A percentile compares a stretch with the other conserved stretches of the same genome.
Conservation (phyloP, 2,113 vertebrate species). For the Bufo gargarizans region DNA sequence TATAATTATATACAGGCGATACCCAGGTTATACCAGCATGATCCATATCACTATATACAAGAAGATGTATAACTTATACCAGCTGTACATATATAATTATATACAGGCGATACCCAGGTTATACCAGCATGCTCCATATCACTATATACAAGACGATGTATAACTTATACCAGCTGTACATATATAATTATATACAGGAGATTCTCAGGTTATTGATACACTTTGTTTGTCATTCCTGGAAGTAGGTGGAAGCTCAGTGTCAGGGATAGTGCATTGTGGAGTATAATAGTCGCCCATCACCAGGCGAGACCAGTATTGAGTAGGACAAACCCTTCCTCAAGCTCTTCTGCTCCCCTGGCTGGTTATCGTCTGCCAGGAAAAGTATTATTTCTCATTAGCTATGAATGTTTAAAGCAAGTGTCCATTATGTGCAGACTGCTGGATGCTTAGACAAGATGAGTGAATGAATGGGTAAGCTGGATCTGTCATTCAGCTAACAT, state of each 20-base stretch:
- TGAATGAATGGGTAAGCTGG: constrained; percentile 39
- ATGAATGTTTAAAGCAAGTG: constrained; percentile 57
- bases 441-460: constrained; percentile 48
- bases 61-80: background rate
- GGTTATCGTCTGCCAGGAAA: constrained; percentile 56
- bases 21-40: background rate
- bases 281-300: constrained; percentile 8
- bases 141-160: background rate
- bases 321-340: constrained; percentile 6
- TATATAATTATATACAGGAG: background rate
- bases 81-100: background rate
- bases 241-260: background rate
- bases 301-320: constrained; percentile 1
- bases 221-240: constrained; percentile 17
- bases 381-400: constrained; percentile 57
- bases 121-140: background rate
- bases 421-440: constrained; percentile 51
- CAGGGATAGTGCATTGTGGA: constrained; percentile 5
- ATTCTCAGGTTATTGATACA: background rate
- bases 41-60: background rate
- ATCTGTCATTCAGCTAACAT: constrained; percentile 53
- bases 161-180: background rate
- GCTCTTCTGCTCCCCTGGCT: constrained; percentile 30
- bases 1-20: background rate
- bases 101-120: background rate